A percentile compares a stretch with the other conserved stretches of the same genome.
Evolutionary conservation across 2,797 vertebrate species (phyloP).

Genomic region (Dendrocincla fuliginosa): DNA sequence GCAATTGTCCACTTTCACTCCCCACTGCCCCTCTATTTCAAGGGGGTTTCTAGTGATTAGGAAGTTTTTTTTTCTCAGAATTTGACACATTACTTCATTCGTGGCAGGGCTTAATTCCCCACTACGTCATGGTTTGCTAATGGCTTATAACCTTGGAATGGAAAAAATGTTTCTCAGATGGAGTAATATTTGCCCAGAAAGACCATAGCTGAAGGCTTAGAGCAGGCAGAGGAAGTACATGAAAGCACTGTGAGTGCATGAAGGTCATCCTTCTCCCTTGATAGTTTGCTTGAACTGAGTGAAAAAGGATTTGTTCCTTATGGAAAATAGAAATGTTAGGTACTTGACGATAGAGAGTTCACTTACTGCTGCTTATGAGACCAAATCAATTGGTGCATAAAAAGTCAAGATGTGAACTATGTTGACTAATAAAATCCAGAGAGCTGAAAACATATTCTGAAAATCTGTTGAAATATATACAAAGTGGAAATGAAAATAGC

Average conservation of each 20-base stretch:
- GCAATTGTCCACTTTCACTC: background rate
- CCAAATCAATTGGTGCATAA: background rate
- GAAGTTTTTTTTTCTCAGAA: background rate
- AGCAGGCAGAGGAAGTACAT: background rate
- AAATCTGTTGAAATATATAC: background rate
- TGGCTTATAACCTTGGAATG: background rate
- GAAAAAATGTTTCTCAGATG: background rate
- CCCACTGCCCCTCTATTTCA: accelerated
- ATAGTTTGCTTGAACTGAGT: background rate
- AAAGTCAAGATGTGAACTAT: background rate
- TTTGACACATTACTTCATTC: background rate
- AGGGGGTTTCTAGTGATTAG: background rate
- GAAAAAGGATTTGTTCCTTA: background rate
- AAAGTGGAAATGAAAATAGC: background rate
- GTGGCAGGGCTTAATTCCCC: background rate
- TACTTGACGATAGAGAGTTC: background rate
- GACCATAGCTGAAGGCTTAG: background rate
- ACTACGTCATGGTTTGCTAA: background rate
- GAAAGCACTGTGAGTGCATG: background rate
- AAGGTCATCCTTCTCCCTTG: background rate
- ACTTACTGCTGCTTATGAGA: background rate
- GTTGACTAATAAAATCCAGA: background rate
- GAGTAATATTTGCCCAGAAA: background rate
- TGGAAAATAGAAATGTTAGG: background rate
- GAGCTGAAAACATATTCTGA: background rate